Conservation (phyloP, 2,888 invertebrate species). For the Plebejus anna region DNA sequence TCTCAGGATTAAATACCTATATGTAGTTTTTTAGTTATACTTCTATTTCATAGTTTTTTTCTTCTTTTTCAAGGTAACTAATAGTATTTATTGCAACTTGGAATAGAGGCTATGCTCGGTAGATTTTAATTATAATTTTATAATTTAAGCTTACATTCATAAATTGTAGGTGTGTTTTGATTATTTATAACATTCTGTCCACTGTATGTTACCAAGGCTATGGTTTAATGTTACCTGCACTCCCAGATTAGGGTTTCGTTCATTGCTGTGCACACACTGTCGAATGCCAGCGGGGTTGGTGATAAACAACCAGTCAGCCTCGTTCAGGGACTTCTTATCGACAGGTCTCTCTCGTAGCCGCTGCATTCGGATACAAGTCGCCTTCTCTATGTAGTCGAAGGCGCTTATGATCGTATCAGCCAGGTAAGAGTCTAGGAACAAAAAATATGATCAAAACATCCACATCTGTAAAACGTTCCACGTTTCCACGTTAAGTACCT, state of each 20-base stretch:
- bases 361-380: constrained; percentile 65
- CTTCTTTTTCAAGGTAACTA: too few species aligned
- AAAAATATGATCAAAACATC: background rate
- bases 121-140: too few species aligned
- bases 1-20: too few species aligned
- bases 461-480: too few species aligned
- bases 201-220: background rate
- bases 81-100: too few species aligned
- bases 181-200: too few species aligned
- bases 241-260: constrained; percentile 53
- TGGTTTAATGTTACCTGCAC: constrained; percentile 54
- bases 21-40: too few species aligned
- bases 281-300: constrained; percentile 63
- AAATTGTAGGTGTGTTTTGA: too few species aligned
- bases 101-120: too few species aligned
- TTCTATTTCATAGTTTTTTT: too few species aligned
- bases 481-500: too few species aligned
- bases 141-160: too few species aligned
- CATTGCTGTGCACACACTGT: constrained; percentile 71
- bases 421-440: constrained; percentile 50
- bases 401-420: constrained; percentile 54
- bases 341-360: constrained; percentile 59
- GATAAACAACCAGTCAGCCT: constrained; percentile 65
- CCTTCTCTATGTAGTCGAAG: constrained; percentile 66
- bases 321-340: constrained; percentile 53